A percentile compares a stretch with the other conserved stretches of the same genome.
Evolutionary conservation across 2,797 vertebrate species (phyloP).

Genomic region (Thamnophis elegans): DNA sequence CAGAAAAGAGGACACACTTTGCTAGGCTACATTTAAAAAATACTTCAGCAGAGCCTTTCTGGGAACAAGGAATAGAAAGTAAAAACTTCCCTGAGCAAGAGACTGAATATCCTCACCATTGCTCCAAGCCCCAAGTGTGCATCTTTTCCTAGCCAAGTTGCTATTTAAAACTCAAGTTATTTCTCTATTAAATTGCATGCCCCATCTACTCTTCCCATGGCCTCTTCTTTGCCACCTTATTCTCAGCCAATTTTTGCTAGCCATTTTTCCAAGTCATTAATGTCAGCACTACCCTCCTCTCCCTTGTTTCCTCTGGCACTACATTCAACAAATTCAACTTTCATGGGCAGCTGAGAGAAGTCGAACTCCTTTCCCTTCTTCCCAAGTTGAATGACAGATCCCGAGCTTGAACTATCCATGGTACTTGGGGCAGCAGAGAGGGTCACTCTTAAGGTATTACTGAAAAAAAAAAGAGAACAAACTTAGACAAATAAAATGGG

Average conservation of each 20-base stretch:
- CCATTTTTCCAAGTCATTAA: conserved; percentile 83
- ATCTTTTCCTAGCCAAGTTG: background rate
- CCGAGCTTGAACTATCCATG: conserved; percentile 80
- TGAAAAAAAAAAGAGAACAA: conserved; percentile 59
- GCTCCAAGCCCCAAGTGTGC: conserved; percentile 11
- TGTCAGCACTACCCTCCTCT: conserved; percentile 77
- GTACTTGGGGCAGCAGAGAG: conserved; percentile 88
- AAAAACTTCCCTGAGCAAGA: background rate
- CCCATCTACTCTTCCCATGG: conserved; percentile 17
- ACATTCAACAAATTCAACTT: conserved; percentile 93
- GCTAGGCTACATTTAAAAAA: background rate
- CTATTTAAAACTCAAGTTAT: background rate
- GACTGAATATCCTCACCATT: background rate
- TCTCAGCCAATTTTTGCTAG: conserved; percentile 80
- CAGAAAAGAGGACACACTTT: background rate
- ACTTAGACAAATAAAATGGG: background rate
- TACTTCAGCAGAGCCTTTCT: background rate
- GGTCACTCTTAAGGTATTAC: conserved; percentile 93
- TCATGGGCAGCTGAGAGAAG: conserved; percentile 89
- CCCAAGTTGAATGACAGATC: conserved; percentile 78
- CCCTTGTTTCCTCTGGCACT: conserved; percentile 83
- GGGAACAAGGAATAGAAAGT: background rate
- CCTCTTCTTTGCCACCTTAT: background rate
- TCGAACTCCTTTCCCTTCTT: conserved; percentile 96
- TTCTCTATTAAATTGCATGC: background rate